Conservation (phyloP, 2,797 vertebrate species). For the Xiphophorus birchmanni region DNA sequence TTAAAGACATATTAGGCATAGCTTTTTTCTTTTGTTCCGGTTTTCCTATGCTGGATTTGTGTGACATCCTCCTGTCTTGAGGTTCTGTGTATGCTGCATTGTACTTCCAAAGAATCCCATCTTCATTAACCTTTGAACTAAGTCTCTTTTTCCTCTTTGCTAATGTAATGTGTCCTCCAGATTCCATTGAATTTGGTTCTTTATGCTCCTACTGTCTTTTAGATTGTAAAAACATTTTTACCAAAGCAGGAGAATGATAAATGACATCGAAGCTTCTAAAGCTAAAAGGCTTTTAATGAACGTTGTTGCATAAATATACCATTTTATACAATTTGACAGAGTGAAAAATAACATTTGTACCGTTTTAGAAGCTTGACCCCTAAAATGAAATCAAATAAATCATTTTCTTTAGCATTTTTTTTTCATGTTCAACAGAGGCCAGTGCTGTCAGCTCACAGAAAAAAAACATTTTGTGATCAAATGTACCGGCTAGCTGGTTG, state of each 20-base stretch:
- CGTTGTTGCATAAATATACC: background rate
- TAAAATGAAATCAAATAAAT: background rate
- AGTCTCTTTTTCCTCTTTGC: slow-evolving; percentile 14
- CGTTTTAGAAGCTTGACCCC: background rate
- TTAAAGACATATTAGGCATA: background rate
- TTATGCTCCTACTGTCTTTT: background rate
- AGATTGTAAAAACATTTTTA: background rate
- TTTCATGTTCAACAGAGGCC: background rate
- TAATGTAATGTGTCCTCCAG: background rate
- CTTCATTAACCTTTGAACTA: slow-evolving; percentile 18
- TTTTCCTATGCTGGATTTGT: background rate
- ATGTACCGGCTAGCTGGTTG: background rate
- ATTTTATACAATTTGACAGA: background rate
- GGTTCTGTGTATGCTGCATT: slow-evolving; percentile 7
- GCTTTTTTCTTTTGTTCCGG: background rate
- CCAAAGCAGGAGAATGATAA: background rate
- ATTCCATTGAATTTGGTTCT: background rate
- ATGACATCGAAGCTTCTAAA: background rate
- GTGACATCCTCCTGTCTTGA: background rate
- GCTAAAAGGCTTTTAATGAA: background rate
- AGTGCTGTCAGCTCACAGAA: background rate
- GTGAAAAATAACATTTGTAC: background rate
- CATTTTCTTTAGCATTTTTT: background rate
- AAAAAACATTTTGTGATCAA: background rate
- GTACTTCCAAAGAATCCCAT: slow-evolving; percentile 37